Evolutionary conservation across 2,113 vertebrate species (phyloP).

Genomic region (Apodemus speciosus): DNA sequence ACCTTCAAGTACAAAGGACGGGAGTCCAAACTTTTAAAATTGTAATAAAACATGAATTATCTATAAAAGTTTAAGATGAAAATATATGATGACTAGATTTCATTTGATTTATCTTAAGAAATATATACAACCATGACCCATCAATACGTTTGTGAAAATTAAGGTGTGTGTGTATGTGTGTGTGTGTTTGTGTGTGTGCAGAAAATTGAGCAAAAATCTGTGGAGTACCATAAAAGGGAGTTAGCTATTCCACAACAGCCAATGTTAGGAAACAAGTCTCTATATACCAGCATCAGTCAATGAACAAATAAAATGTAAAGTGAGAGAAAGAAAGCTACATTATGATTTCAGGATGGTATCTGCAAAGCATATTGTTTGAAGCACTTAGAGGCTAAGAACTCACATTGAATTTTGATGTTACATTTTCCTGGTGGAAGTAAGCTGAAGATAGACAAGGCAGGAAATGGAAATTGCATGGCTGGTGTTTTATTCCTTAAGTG

Average conservation of each 20-base stretch:
- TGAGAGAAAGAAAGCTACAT: neutral
- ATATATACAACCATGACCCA: neutral
- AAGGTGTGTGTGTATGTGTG: neutral
- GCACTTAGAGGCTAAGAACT: neutral
- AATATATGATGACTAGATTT: neutral
- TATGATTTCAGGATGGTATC: neutral
- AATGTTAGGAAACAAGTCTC: neutral
- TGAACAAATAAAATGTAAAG: neutral
- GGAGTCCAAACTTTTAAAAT: neutral
- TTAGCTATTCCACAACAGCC: no score
- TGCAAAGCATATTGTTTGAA: neutral
- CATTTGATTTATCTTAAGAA: neutral
- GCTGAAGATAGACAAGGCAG: no score
- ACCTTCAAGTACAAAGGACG: accelerated
- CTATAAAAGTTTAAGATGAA: neutral
- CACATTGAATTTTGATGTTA: neutral
- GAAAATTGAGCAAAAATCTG: neutral
- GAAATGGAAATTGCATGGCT: neutral
- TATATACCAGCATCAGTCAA: neutral
- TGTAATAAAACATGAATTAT: neutral
- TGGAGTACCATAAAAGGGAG: neutral
- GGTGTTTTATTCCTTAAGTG: neutral
- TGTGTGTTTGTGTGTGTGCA: no score
- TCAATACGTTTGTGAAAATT: neutral
- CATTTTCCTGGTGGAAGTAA: neutral